A percentile compares a stretch with the other conserved stretches of the same genome.
Evolutionary conservation across 2,797 vertebrate species (phyloP).

Genomic region (Mastacembelus armatus): DNA sequence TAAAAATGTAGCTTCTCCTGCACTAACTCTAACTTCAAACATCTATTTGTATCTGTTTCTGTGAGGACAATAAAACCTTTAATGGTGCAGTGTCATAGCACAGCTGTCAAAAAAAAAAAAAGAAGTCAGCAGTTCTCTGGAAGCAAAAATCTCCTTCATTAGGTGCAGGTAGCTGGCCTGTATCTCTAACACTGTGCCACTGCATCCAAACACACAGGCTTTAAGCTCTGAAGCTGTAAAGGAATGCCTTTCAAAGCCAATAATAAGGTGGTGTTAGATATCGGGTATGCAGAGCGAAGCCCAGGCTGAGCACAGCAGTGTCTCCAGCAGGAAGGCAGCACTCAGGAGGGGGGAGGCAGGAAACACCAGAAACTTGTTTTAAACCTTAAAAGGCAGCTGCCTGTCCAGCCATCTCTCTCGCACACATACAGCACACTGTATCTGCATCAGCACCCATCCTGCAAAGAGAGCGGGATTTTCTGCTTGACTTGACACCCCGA

Average conservation of each 20-base stretch:
- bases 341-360: conserved; percentile 18
- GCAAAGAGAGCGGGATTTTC: conserved; percentile 1
- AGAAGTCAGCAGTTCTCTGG: conserved; percentile 5
- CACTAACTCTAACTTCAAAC: too few species aligned
- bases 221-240: conserved; percentile 23
- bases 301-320: conserved; percentile 30
- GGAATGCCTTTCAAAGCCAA: conserved; percentile 29
- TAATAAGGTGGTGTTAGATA: conserved; percentile 34
- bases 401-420: conserved; percentile 20
- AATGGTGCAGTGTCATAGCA: not conserved
- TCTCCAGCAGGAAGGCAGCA: conserved; percentile 21
- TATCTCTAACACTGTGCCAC: conserved; percentile 9
- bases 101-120: conserved; percentile 1
- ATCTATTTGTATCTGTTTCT: conserved; percentile 6
- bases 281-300: conserved; percentile 35
- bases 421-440: not conserved
- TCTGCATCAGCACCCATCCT: not conserved
- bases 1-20: too few species aligned
- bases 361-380: conserved; percentile 9
- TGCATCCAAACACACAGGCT: not conserved
- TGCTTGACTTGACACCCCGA: conserved; percentile 45
- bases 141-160: conserved; percentile 9
- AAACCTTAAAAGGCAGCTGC: conserved; percentile 39
- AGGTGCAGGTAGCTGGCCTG: not conserved
- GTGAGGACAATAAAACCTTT: not conserved